Evolutionary conservation across 2,113 vertebrate genomes (phyloP).

Genomic region (Laterallus jamaicensis): DNA sequence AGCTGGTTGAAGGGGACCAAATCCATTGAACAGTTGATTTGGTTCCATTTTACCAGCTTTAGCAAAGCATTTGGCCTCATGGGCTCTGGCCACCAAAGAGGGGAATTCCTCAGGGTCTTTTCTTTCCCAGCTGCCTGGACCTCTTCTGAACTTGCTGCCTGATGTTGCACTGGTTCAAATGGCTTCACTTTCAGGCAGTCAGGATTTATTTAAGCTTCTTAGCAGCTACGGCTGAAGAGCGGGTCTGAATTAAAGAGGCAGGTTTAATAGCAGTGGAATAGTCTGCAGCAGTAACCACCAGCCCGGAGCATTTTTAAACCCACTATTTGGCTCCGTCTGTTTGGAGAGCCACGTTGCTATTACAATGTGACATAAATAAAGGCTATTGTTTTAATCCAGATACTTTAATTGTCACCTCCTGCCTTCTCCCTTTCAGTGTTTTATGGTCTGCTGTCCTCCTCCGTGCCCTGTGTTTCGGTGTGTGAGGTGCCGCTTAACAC

Average conservation of each 20-base stretch:
- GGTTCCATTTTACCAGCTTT: constrained; percentile 99
- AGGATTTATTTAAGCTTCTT: constrained; percentile 30
- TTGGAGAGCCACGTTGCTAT: not conserved
- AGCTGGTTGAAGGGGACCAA: constrained; percentile 99
- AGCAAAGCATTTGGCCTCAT: constrained; percentile 94
- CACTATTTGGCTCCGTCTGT: not conserved
- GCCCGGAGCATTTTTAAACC: constrained; percentile 28
- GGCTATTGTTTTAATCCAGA: constrained; percentile 2
- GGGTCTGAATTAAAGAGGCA: constrained; percentile 36
- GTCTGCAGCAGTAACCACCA: not conserved
- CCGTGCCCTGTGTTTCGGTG: not conserved
- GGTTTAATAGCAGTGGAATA: constrained; percentile 35
- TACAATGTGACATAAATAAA: not conserved
- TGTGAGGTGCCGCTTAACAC: not conserved
- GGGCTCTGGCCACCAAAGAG: constrained; percentile 4
- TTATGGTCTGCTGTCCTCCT: not conserved
- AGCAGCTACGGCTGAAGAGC: not conserved
- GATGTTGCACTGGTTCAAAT: not conserved
- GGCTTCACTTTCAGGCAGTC: constrained; percentile 44
- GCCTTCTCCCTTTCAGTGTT: not conserved
- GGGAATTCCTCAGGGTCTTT: not conserved
- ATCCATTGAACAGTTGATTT: constrained; percentile 99
- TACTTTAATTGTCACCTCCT: not conserved
- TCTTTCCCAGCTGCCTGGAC: constrained; percentile 6
- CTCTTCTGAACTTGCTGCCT: constrained; percentile 52